These are phyloP conservation scores for Hirudinaria manillensis DNA, from an alignment of 2,888 invertebrate genomes.

Conservation along the genomic window DNA sequence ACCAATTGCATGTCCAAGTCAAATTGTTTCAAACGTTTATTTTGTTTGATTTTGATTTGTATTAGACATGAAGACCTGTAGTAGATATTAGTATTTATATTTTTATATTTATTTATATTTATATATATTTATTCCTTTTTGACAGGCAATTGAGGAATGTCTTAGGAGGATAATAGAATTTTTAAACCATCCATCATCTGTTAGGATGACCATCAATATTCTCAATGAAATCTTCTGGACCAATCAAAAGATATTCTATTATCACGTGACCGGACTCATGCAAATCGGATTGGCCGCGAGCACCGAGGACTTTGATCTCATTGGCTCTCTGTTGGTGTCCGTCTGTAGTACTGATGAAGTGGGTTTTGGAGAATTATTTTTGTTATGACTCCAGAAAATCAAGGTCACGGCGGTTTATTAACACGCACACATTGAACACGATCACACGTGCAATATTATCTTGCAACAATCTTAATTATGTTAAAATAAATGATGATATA, in stretches of 20 bases:
- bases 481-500: too few species aligned
- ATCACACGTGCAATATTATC: too few species aligned
- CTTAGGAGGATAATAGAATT: not conserved
- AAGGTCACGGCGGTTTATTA: too few species aligned
- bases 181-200: not conserved
- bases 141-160: constrained; percentile 5
- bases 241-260: not conserved
- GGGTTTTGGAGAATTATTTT: not conserved
- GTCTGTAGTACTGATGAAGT: not conserved
- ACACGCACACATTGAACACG: too few species aligned
- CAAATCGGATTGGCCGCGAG: not conserved
- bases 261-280: constrained; percentile 7
- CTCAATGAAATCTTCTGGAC: constrained; percentile 11
- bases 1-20: too few species aligned
- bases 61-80: too few species aligned
- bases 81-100: not conserved
- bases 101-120: not conserved
- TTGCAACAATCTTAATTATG: too few species aligned
- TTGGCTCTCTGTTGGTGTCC: constrained; percentile 15
- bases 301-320: constrained; percentile 1
- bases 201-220: not conserved
- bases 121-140: not conserved
- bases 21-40: too few species aligned
- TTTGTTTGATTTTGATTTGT: too few species aligned
- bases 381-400: not conserved